Evolutionary conservation across 2,888 invertebrate genomes (phyloP), one percentile per base, ranked within the genome.

Genomic region (Lutraria lutraria): DNA sequence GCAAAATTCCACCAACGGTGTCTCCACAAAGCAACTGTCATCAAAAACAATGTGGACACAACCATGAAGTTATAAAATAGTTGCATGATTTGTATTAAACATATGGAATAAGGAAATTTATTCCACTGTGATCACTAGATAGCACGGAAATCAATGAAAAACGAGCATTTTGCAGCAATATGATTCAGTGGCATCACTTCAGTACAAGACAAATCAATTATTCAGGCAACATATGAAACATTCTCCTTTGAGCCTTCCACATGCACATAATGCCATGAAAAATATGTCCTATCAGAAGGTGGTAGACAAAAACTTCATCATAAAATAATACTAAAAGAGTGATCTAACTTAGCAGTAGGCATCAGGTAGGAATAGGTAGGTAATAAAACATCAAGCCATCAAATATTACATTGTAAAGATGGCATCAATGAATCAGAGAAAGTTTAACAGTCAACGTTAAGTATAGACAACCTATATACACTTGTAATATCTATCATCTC

Each of bases 111-210:
- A 68, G 8, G 25, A 68, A 68, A 68, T 25, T 3, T 8, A 6
- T 68, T 68, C 21, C n/a, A 68, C 2, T n/a, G 0, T 25, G 25
- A 12, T 43, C 63, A 25, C n/a, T n/a, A 68, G 63, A n/a, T 68
- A 68, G 63, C 63, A 68, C 8, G 25, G 25, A 68, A 68, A 68
- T 68, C 63, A 68, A 68, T 68, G 63, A 68, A 68, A n/a, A 68
- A 8, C n/a, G 63, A 68, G n/a, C 63, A 25, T 13, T 25, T 13
- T 68, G 25, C 25, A 68, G 63, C 6, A 25, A 68, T 25, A n/a
- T 68, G 63, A 68, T 25, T 68, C 63, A 68, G 25, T 12, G 63
- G 63, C 21, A 68, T 25, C 63, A 68, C 25, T 68, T 25, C 0
- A 68, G 6, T 60, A 68, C 63, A 68, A 68, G 25, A 25, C 25